phyloP scores from a whole-genome alignment of 2,113 vertebrate genomes.

The Anarrhichthys ocellatus region DNA sequence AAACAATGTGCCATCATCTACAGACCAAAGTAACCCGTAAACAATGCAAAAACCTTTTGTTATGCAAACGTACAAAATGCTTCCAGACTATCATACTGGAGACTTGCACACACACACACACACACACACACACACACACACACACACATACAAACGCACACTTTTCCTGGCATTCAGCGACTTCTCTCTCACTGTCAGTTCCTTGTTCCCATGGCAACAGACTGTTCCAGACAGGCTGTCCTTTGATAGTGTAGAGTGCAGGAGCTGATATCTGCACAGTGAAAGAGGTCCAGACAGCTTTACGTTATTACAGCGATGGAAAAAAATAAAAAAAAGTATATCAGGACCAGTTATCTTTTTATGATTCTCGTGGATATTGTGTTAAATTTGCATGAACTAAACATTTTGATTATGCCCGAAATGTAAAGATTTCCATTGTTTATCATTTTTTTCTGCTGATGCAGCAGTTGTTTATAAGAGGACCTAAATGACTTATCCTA shows the following conservation, averaged over 20 bases:
- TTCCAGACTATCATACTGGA: neutral
- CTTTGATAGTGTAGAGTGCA: neutral
- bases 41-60: neutral
- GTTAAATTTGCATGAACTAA: neutral
- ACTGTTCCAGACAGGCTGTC: constrained; percentile 38
- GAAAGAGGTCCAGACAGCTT: constrained; percentile 25
- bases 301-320: neutral
- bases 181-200: constrained; percentile 25
- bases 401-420: neutral
- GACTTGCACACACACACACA: neutral
- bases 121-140: neutral
- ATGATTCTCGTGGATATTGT: neutral
- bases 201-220: constrained; percentile 64
- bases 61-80: neutral
- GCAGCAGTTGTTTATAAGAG: neutral
- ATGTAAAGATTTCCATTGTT: neutral
- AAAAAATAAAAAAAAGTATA: neutral
- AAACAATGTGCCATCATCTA: too few relatives aligned
- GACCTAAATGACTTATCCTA: neutral
- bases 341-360: neutral
- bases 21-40: neutral
- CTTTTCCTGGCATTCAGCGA: neutral
- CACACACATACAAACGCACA: neutral
- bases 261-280: constrained; percentile 3
- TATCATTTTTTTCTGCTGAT: neutral